phyloP scores from a whole-genome alignment of 1,140 invertebrate species.

The Drosophila bipectinata region DNA sequence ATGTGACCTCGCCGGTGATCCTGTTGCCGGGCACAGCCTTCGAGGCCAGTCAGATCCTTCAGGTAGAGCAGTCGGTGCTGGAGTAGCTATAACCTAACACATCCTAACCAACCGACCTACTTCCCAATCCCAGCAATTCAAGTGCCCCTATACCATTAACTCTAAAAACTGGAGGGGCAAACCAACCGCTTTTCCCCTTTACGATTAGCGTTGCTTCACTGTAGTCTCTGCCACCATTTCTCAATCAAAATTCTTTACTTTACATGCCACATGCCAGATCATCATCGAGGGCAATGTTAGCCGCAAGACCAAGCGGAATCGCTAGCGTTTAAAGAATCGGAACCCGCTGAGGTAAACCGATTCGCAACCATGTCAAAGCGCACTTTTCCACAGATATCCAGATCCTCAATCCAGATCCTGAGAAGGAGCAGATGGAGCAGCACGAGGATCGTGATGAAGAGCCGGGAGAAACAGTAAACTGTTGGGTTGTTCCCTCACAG shows the following conservation, averaged over 20 bases:
- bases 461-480: background rate
- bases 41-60: slow-evolving; percentile 82
- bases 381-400: slow-evolving; percentile 27
- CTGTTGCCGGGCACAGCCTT: slow-evolving; percentile 90
- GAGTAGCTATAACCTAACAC: slow-evolving; percentile 16
- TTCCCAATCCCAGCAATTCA: slow-evolving; percentile 48
- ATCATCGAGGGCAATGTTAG: slow-evolving; percentile 84
- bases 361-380: slow-evolving; percentile 57
- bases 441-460: slow-evolving; percentile 3
- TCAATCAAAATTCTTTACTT: slow-evolving; percentile 32
- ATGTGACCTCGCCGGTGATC: slow-evolving; percentile 93
- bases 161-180: background rate
- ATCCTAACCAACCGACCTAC: slow-evolving; percentile 29
- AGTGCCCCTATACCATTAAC: slow-evolving; percentile 37
- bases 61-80: slow-evolving; percentile 51
- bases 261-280: slow-evolving; percentile 59
- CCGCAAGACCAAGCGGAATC: slow-evolving; percentile 82
- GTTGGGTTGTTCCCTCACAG: slow-evolving; percentile 26
- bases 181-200: background rate
- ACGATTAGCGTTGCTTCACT: slow-evolving; percentile 3
- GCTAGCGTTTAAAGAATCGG: slow-evolving; percentile 84
- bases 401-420: slow-evolving; percentile 4
- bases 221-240: slow-evolving; percentile 5
- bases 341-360: slow-evolving; percentile 83
- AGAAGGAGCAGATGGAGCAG: slow-evolving; percentile 9